Base-by-base conservation (phyloP, 2,797 vertebrate genomes). In the Protosalanx chinensis region DNA sequence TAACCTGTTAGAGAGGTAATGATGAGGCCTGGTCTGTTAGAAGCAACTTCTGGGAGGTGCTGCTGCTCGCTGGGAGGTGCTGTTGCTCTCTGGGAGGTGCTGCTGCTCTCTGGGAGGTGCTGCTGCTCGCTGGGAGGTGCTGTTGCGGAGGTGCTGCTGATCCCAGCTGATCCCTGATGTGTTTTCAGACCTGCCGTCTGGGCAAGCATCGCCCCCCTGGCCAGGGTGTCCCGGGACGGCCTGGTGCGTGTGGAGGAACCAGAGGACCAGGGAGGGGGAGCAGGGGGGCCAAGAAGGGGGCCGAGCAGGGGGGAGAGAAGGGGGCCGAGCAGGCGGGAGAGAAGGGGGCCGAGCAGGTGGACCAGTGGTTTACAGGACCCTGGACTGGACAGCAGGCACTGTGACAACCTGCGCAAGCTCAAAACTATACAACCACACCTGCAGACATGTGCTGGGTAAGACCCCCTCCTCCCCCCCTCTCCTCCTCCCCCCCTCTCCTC, bases 121-220 rank as follows among this genome's bases (percentile, higher is more conserved):
- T 27, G 23, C 1, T 27, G 23, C 23, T 1, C 23, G 1, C 23
- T 27, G 23, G 23, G 23, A 27, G 41, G 12, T 46, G 5, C 5
- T 46, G 41, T 2, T 46, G 5, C 41, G 23, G 23, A 27, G 23
- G 23, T 27, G 23, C 56, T 6, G 46, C 61, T 76, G 33, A 10
- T 49, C 15, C n/a, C 41, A 13, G 49, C 64, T 33, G 49, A 20
- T 70, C 16, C 30, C 37, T 77, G 3, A 53, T 29, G 23, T 27
- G 37, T 75, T 72, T 76, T 3, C 82, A 99, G 97, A 97, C 96
- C 67, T 98, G 97, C 80, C 94, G 95, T 2, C 93, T 99, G n/a
- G 97, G 97, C 71, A 96, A 98, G 89, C 97, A 99, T 85, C 95
- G 96, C 69, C 96, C 97, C 97, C 41, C 94, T 99, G 85, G 94